A percentile compares a stretch with the other conserved stretches of the same genome.
phyloP scores from a whole-genome alignment of 2,888 invertebrate genomes.

The Agrilus cyanescens region DNA sequence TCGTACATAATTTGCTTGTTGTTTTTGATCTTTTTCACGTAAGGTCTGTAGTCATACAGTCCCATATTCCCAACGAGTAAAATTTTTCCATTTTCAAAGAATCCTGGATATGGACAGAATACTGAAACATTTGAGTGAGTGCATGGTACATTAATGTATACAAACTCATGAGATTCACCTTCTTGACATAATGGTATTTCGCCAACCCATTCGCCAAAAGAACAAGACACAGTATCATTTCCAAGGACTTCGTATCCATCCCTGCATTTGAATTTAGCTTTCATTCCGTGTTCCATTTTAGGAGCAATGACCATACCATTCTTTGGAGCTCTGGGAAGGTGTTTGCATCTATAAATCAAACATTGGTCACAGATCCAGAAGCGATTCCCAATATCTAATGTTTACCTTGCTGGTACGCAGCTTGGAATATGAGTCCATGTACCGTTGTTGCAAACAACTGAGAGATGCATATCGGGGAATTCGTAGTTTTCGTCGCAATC shows the following conservation, averaged over 20 bases:
- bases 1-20: slow-evolving; percentile 95
- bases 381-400: background rate
- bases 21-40: slow-evolving; percentile 80
- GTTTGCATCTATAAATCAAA: slow-evolving; percentile 27
- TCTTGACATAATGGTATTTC: slow-evolving; percentile 77
- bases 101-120: slow-evolving; percentile 87
- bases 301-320: slow-evolving; percentile 96
- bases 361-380: background rate
- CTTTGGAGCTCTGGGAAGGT: slow-evolving; percentile 51
- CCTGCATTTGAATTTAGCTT: slow-evolving; percentile 84
- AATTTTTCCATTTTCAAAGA: slow-evolving; percentile 80
- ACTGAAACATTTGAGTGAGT: slow-evolving; percentile 39
- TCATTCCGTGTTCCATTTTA: slow-evolving; percentile 94
- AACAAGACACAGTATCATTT: slow-evolving; percentile 64
- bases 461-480: slow-evolving; percentile 61
- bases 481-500: slow-evolving; percentile 80
- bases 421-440: slow-evolving; percentile 91
- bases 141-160: background rate
- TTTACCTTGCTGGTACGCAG: slow-evolving; percentile 63
- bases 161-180: slow-evolving; percentile 34
- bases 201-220: slow-evolving; percentile 91
- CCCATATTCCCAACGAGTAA: slow-evolving; percentile 92
- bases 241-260: slow-evolving; percentile 82
- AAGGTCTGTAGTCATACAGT: slow-evolving; percentile 86
- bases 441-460: slow-evolving; percentile 84